Evolutionary conservation across 2,797 vertebrate species (phyloP).

Genomic region (Chelonia mydas): DNA sequence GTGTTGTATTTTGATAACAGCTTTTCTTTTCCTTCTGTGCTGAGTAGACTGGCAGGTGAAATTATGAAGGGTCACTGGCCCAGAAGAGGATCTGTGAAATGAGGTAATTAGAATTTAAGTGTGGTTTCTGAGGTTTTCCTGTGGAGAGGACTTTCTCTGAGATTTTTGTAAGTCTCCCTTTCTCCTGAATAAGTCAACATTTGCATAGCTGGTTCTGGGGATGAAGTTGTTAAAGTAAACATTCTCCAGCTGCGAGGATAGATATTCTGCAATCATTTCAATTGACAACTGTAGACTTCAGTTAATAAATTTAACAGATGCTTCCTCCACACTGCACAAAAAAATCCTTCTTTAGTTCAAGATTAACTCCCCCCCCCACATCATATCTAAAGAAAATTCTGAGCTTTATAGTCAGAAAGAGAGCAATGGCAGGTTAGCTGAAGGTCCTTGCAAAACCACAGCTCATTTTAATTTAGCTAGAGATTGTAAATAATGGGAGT

Average conservation of each 20-base stretch:
- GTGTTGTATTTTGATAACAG: neutral
- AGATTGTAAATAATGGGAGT: neutral
- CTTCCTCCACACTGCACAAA: neutral
- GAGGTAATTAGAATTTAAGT: neutral
- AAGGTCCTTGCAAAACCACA: neutral
- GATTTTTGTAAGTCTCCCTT: conserved; percentile 6
- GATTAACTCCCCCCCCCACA: neutral
- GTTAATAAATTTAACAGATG: neutral
- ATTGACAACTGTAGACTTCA: neutral
- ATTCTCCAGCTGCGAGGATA: neutral
- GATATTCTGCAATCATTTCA: conserved; percentile 1
- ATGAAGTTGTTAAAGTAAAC: neutral
- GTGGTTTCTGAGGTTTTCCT: neutral
- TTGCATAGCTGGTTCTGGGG: neutral
- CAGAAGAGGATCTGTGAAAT: conserved; percentile 2
- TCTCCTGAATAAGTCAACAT: conserved; percentile 19
- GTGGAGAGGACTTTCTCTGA: neutral
- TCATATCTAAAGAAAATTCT: neutral
- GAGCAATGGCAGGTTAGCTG: neutral
- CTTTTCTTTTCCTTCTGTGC: neutral
- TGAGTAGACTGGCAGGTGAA: neutral
- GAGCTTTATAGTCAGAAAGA: neutral
- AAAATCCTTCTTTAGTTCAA: neutral
- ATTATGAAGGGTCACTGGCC: neutral
- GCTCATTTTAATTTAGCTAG: neutral